Conservation (phyloP, 2,888 invertebrate genomes). For the Leptinotarsa juncta region DNA sequence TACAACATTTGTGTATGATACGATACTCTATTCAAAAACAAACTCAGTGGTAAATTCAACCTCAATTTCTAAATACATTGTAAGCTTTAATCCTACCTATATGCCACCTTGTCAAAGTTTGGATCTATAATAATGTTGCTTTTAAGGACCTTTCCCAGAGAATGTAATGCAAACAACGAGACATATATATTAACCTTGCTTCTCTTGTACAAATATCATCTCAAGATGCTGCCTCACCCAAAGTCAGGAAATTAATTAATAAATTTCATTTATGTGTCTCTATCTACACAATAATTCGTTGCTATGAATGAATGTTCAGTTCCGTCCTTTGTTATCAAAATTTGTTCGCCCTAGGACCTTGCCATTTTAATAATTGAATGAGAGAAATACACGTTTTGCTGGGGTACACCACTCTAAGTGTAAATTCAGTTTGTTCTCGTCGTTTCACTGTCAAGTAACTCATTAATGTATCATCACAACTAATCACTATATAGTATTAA, state of each 20-base stretch:
- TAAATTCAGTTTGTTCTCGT: constrained; percentile 13
- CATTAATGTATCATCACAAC: constrained; percentile 11
- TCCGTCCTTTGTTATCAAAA: constrained; percentile 30
- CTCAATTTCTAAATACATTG: too few species aligned
- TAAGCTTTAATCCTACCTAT: too few species aligned
- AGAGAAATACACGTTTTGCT: constrained; percentile 24
- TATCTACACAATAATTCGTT: constrained; percentile 22
- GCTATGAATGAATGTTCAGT: constrained; percentile 29
- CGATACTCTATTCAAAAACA: too few species aligned
- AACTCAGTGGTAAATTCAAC: too few species aligned
- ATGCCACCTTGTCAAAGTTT: neutral
- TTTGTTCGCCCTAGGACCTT: constrained; percentile 30
- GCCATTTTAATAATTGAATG: constrained; percentile 33
- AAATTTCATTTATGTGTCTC: neutral
- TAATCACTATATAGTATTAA: neutral
- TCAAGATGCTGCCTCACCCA: constrained; percentile 14
- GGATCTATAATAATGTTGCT: neutral
- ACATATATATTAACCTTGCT: neutral
- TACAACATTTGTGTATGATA: too few species aligned
- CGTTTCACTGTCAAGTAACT: neutral
- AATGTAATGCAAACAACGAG: neutral
- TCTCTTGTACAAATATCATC: neutral
- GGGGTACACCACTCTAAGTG: constrained; percentile 14
- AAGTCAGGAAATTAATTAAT: constrained; percentile 2
- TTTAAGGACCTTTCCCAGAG: neutral